Conservation (phyloP, 2,888 invertebrate species). For the Lasioglossum calceatum region DNA sequence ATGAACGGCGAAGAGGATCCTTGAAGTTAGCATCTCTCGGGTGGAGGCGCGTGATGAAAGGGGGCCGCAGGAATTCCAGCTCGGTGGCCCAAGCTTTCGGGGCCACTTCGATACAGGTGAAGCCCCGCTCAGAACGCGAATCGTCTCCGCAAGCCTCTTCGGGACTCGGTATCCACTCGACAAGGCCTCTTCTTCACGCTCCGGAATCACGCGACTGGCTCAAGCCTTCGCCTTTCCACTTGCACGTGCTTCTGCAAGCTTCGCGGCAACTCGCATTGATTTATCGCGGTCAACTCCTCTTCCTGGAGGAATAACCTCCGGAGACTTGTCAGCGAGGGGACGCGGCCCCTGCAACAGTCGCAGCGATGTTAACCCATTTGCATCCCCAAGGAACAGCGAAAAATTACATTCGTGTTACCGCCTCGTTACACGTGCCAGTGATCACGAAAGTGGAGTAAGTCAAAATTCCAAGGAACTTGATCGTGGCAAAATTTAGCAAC, state of each 20-base stretch:
- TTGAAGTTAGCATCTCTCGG: background rate
- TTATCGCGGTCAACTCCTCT: slow-evolving; percentile 30
- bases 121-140: background rate
- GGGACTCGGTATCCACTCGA: slow-evolving; percentile 62
- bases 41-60: background rate
- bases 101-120: background rate
- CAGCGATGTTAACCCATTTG: too few relatives aligned
- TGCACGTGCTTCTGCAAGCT: slow-evolving; percentile 32
- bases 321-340: background rate
- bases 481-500: too few relatives aligned
- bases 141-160: slow-evolving; percentile 26
- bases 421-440: too few relatives aligned
- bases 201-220: slow-evolving; percentile 39
- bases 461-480: too few relatives aligned
- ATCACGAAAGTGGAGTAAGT: too few relatives aligned
- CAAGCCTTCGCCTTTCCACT: background rate
- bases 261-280: slow-evolving; percentile 41
- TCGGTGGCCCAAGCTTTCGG: background rate
- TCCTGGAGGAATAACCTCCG: slow-evolving; percentile 47
- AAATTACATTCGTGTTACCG: too few relatives aligned
- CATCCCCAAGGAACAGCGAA: too few relatives aligned
- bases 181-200: slow-evolving; percentile 47
- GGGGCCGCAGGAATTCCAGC: background rate
- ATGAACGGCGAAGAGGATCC: background rate
- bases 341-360: background rate